Base-by-base conservation (phyloP, 2,888 invertebrate genomes). In the Drosophila maculinotata region DNA sequence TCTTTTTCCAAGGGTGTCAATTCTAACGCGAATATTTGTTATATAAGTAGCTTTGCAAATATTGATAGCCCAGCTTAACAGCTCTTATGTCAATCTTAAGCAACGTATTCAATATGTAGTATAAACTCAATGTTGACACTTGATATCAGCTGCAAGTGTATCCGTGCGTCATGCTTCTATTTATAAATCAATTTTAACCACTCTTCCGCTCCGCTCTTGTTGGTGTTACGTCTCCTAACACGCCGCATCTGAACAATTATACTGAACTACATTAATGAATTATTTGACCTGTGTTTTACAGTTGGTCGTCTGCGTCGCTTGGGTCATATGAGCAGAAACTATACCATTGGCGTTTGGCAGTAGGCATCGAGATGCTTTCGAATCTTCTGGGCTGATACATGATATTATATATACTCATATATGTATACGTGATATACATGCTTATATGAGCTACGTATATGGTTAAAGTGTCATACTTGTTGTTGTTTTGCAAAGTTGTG, bases 281-380 rank as follows among this genome's bases (percentile, higher is more conserved):
- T n/a, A 35, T 54, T 42, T 38, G 8, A 17, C 41, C 15, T 15
- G 38, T 58, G 12, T 71, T 66, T 81, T 79, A 10, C 84, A 91
- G 91, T 77, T 88, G 91, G 91, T 76, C 96, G 96, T 90, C 93
- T 95, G 92, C 94, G 95, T 90, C 95, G 97, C 91, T 93, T 95
- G 93, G 95, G 95, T 91, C 95, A 95, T 92, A 94, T 95, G 93
- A 94, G 95, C 79, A 95, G 95, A 92, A 96, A 96, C 92, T 96
- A 95, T 92, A 95, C 95, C 90, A 95, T 95, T 92, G 96, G 96
- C 72, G 76, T 84, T 63, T 89, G 88, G 86, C 90, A 90, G 76
- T 90, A 87, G 76, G 17, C 54, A 28, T 6, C 58, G 56, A 47
- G 33, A 62, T 44, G 41, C 35, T 39, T 26, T 65, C 72, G 41